Conservation (phyloP, 2,797 vertebrate species). For the Xiphophorus birchmanni region DNA sequence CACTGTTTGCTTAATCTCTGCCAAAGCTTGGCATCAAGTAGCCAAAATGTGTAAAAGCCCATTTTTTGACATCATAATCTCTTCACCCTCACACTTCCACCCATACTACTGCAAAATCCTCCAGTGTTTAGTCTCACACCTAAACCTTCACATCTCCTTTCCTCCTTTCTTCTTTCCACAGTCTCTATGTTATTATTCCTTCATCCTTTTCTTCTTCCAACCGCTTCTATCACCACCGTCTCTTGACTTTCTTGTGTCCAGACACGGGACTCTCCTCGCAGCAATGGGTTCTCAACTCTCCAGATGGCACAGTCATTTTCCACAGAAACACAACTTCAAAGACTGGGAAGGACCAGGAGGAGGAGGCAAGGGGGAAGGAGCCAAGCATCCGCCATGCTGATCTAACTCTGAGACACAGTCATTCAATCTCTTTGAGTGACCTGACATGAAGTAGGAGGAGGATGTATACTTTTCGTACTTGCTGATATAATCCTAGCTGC, state of each 20-base stretch:
- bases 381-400: constrained; percentile 34
- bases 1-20: constrained; percentile 61
- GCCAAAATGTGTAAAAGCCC: constrained; percentile 43
- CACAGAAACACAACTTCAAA: constrained; percentile 69
- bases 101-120: constrained; percentile 29
- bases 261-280: constrained; percentile 37
- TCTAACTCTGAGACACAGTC: constrained; percentile 29
- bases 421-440: constrained; percentile 21
- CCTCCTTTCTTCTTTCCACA: constrained; percentile 21
- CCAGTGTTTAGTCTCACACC: constrained; percentile 19
- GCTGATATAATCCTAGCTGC: background rate
- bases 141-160: constrained; percentile 19
- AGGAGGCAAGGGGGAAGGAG: constrained; percentile 12
- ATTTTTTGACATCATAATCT: constrained; percentile 35
- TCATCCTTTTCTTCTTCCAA: constrained; percentile 12
- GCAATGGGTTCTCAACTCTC: constrained; percentile 49
- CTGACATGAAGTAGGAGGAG: constrained; percentile 8
- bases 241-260: constrained; percentile 34
- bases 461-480: background rate
- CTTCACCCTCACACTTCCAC: constrained; percentile 39
- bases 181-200: constrained; percentile 7
- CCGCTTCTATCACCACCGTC: constrained; percentile 8
- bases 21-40: constrained; percentile 48
- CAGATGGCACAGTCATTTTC: constrained; percentile 66
- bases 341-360: constrained; percentile 20